Conservation (phyloP, 1,140 invertebrate species). For the Protaetia brevitarsis region DNA sequence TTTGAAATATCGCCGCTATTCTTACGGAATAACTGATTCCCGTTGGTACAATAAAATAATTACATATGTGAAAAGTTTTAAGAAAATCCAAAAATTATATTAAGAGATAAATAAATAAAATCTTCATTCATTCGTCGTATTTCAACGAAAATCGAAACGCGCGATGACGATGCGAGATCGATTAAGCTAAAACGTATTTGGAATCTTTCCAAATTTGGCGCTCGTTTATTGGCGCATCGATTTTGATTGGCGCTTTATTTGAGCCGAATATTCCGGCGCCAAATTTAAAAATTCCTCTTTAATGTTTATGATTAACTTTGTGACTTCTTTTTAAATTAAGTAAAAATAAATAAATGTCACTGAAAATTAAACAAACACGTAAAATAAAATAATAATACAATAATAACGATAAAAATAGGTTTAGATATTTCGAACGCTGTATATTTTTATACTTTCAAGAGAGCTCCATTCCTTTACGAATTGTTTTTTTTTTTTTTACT, state of each 20-base stretch:
- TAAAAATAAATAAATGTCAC: not conserved
- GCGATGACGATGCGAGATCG: no score
- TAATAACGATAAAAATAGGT: not conserved
- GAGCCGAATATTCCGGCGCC: not conserved
- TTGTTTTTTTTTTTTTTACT: no score
- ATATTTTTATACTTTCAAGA: slow-evolving; percentile 12
- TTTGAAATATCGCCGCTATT: not conserved
- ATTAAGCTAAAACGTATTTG: no score
- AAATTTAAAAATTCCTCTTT: not conserved
- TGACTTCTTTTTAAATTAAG: slow-evolving; percentile 5
- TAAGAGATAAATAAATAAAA: no score
- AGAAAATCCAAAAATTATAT: no score
- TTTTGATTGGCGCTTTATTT: not conserved
- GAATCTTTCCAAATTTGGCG: not conserved
- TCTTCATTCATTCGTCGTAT: no score
- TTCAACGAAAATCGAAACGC: no score
- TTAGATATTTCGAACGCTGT: slow-evolving; percentile 13
- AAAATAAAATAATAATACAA: not conserved
- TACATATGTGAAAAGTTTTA: not conserved
- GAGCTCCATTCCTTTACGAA: slow-evolving; percentile 1
- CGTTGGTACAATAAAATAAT: not conserved
- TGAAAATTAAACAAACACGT: not conserved
- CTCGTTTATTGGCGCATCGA: no score
- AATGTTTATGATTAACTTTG: not conserved
- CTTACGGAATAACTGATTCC: not conserved